Evolutionary conservation across 2,113 vertebrate species (phyloP), one percentile per base, ranked within the genome.

Genomic region (Lichenostomus cassidix): DNA sequence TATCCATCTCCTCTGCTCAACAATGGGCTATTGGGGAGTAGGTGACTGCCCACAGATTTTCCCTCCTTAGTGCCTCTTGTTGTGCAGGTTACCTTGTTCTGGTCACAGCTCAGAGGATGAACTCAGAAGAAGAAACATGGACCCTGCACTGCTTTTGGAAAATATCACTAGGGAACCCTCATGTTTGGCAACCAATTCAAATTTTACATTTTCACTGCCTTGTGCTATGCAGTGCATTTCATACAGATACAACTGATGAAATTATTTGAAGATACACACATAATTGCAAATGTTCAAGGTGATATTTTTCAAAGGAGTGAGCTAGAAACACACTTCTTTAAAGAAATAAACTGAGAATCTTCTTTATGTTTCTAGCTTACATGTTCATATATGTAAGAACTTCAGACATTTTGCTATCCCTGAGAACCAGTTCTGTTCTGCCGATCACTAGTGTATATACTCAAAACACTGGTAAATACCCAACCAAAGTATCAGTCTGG

Each of bases 201-300:
- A 12, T 42, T 21, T 63, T 47, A n/a, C 25, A 28, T 93, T 94
- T 94, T 78, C 15, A 64, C 18, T 82, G 20, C 31, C n/a, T 67
- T 64, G 23, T 2, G 3, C 14, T n/a, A 16, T 20, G 9, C 33
- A 65, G 33, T 27, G 31, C 31, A 29, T 90, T 79, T 87, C 49
- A 31, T 39, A 41, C 3, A 67, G 33, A 39, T 20, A 35, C 4
- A 67, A 37, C 35, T 33, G 35, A 50, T 58, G 13, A 5, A 74
- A 46, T 53, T 22, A 39, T 47, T 46, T 3, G 44, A 0, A 68
- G 0, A n/a, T 15, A 47, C 3, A 31, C 5, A 46, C 6, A 20
- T 19, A 74, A 70, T 22, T 91, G 39, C 33, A 87, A 78, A 62
- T n/a, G 27, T 35, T 83, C 28, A 31, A 29, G 5, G 47, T 35